A percentile compares a stretch with the other conserved stretches of the same genome.
These are phyloP conservation scores for Rallus limicola DNA, from an alignment of 2,113 vertebrate species.

Conservation along the genomic window DNA sequence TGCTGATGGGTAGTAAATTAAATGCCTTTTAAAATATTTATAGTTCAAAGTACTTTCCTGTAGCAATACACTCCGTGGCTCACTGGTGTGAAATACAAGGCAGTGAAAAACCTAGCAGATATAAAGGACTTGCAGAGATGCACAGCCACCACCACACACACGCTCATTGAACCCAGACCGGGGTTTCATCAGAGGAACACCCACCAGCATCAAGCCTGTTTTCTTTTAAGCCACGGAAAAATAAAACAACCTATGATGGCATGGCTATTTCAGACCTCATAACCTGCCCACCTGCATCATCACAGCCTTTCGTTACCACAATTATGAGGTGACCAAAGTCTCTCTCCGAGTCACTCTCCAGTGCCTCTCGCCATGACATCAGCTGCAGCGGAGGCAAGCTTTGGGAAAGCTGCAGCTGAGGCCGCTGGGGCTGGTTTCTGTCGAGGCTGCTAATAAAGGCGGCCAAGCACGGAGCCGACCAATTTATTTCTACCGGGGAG, in stretches of 20 bases:
- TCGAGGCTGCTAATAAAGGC: constrained; percentile 50
- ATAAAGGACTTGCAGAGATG: not conserved
- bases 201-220: not conserved
- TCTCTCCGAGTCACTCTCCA: not conserved
- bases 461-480: constrained; percentile 29
- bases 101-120: constrained; percentile 30
- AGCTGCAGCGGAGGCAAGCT: not conserved
- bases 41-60: constrained; percentile 42
- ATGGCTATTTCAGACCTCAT: constrained; percentile 25
- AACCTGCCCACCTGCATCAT: constrained; percentile 12
- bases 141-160: not conserved
- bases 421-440: not conserved
- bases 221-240: not conserved
- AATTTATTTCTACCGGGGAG: constrained; percentile 54
- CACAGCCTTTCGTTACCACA: constrained; percentile 22
- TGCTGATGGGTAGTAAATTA: constrained; percentile 62
- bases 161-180: fast-evolving
- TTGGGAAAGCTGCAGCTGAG: not conserved
- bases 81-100: constrained; percentile 13
- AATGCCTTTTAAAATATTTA: constrained; percentile 60
- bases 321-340: constrained; percentile 7
- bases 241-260: constrained; percentile 9
- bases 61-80: not conserved
- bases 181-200: not conserved
- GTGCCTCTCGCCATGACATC: constrained; percentile 22